These are phyloP conservation scores for Centropyge bicolor DNA, from an alignment of 2,797 vertebrate species.

Conservation along the genomic window DNA sequence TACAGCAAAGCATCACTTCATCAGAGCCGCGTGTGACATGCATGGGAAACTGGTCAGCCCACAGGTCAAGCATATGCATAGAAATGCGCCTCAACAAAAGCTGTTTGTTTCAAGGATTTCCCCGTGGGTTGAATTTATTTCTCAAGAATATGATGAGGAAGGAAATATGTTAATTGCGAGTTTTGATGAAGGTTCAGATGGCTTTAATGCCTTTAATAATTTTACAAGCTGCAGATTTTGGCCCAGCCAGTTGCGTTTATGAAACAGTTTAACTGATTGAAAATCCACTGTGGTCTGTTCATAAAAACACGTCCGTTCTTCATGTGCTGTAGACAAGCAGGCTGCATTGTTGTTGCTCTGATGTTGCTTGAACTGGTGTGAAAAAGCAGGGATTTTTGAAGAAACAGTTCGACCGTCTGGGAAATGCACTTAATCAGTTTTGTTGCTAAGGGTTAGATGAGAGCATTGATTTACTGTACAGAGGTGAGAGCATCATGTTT, in stretches of 20 bases:
- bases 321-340: neutral
- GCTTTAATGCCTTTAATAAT: neutral
- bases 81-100: slow-evolving; percentile 11
- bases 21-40: slow-evolving; percentile 25
- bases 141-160: neutral
- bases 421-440: neutral
- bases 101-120: slow-evolving; percentile 14
- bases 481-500: neutral
- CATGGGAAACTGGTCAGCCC: slow-evolving; percentile 20
- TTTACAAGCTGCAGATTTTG: neutral
- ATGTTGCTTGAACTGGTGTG: no score
- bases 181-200: neutral
- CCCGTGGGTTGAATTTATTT: neutral
- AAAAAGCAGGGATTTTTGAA: neutral
- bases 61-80: slow-evolving; percentile 25
- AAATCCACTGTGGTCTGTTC: neutral
- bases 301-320: neutral
- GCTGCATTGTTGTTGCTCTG: neutral
- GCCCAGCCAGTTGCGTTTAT: neutral
- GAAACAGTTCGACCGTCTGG: neutral
- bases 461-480: neutral
- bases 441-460: neutral
- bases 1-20: slow-evolving; percentile 28
- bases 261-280: neutral
- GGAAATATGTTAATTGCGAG: neutral